Evolutionary conservation across 2,113 vertebrate genomes (phyloP).

Genomic region (Struthidea cinerea): DNA sequence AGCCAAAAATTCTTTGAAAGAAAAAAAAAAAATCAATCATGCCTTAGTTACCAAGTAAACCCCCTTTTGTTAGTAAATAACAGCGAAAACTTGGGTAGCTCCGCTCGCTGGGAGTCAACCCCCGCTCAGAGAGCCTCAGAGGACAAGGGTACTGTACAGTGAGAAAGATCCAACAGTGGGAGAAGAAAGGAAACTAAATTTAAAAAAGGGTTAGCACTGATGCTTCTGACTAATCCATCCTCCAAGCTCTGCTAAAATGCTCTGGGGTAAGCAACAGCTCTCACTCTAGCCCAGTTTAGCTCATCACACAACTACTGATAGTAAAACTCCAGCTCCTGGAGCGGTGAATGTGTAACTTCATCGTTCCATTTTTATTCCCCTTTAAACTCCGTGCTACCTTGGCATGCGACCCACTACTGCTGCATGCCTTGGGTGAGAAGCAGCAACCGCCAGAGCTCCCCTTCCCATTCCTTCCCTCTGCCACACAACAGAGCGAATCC

Average conservation of each 20-base stretch:
- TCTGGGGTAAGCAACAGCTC: not conserved
- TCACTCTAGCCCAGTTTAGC: not conserved
- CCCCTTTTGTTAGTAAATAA: not conserved
- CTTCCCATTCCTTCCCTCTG: not conserved
- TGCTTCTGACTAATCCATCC: not conserved
- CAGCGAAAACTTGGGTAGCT: not conserved
- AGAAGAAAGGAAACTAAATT: not conserved
- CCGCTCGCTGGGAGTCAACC: not conserved
- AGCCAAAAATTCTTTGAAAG: not conserved
- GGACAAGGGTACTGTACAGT: not conserved
- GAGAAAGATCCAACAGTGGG: not conserved
- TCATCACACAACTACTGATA: not conserved
- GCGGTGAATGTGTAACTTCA: not conserved
- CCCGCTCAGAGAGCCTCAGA: not conserved
- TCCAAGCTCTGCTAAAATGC: not conserved
- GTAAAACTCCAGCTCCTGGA: not conserved
- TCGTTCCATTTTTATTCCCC: not conserved
- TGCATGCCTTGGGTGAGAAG: not conserved
- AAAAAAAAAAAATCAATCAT: not conserved
- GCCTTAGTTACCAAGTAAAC: not conserved
- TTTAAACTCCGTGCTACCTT: not conserved
- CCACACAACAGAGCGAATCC: not conserved
- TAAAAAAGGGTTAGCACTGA: not conserved
- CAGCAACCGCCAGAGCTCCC: not conserved
- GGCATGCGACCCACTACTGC: not conserved